These are phyloP conservation scores for Nasonia vitripennis DNA, from an alignment of 1,140 invertebrate genomes.

Conservation along the genomic window DNA sequence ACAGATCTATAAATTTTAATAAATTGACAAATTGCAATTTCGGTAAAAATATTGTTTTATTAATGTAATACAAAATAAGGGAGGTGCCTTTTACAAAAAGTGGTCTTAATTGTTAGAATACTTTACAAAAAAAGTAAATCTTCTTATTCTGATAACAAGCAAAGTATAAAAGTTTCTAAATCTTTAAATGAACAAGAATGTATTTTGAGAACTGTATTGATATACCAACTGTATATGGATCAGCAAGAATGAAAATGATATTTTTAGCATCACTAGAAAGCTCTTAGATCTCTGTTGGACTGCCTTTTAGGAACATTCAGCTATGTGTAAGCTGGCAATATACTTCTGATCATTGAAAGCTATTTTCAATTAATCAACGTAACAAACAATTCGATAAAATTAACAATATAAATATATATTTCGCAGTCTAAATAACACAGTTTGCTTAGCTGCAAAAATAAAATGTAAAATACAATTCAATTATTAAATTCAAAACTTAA, in stretches of 20 bases:
- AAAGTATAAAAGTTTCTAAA: not conserved
- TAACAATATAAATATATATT: constrained; percentile 35
- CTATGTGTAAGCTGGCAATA: not conserved
- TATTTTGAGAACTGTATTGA: too few relatives aligned
- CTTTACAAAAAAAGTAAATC: not conserved
- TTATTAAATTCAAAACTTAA: not conserved
- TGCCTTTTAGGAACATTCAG: constrained; percentile 31
- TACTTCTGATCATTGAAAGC: constrained; percentile 1
- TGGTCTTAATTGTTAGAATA: not conserved
- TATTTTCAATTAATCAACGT: constrained; percentile 5
- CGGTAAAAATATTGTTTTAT: constrained; percentile 1
- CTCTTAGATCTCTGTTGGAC: not conserved
- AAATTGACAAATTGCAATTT: not conserved
- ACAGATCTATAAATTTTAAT: not conserved
- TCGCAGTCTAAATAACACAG: constrained; percentile 26
- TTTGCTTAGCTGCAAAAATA: not conserved
- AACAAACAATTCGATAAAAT: constrained; percentile 18
- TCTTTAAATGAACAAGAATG: not conserved
- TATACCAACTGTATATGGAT: not conserved
- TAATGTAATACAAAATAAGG: not conserved
- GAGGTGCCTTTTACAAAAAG: not conserved
- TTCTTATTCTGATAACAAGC: not conserved
- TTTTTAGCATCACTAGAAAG: constrained; percentile 24
- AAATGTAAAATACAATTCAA: not conserved
- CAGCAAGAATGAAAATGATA: not conserved